Conservation (phyloP, 2,888 invertebrate genomes). For the Meiosimyza platycephala region DNA sequence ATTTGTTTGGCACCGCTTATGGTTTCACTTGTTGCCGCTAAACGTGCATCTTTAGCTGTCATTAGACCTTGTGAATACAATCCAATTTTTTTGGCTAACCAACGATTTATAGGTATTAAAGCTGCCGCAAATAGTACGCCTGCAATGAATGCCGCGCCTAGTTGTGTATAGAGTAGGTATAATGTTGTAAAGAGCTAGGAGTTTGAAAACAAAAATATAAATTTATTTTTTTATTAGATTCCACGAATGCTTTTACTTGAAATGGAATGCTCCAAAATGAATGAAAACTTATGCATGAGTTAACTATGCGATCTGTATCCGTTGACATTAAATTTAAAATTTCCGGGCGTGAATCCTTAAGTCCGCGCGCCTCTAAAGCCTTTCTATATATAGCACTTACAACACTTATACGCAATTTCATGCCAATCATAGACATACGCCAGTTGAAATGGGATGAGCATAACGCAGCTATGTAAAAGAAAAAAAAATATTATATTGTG, state of each 20-base stretch:
- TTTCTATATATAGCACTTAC: slow-evolving; percentile 83
- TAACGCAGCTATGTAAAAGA: slow-evolving; percentile 72
- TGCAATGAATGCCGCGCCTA: slow-evolving; percentile 91
- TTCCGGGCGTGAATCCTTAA: slow-evolving; percentile 77
- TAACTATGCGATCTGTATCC: slow-evolving; percentile 94
- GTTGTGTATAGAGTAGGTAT: slow-evolving; percentile 86
- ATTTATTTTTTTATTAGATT: background rate
- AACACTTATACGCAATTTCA: slow-evolving; percentile 88
- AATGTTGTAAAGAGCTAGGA: slow-evolving; percentile 80
- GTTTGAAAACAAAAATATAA: background rate
- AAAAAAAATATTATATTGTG: background rate
- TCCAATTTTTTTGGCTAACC: slow-evolving; percentile 90
- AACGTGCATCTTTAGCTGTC: slow-evolving; percentile 89
- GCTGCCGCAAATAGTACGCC: slow-evolving; percentile 88
- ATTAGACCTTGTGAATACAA: slow-evolving; percentile 87
- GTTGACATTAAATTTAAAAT: slow-evolving; percentile 97
- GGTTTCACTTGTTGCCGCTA: slow-evolving; percentile 88
- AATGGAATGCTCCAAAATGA: slow-evolving; percentile 94
- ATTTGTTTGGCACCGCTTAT: slow-evolving; percentile 89
- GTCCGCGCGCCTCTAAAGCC: slow-evolving; percentile 67
- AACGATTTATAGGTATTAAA: slow-evolving; percentile 92
- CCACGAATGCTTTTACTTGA: slow-evolving; percentile 43
- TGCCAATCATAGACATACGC: slow-evolving; percentile 82
- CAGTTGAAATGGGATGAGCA: slow-evolving; percentile 92
- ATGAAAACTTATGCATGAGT: slow-evolving; percentile 96